These are phyloP conservation scores for Synanthedon myopaeformis DNA, from an alignment of 2,888 invertebrate genomes.

Conservation along the genomic window DNA sequence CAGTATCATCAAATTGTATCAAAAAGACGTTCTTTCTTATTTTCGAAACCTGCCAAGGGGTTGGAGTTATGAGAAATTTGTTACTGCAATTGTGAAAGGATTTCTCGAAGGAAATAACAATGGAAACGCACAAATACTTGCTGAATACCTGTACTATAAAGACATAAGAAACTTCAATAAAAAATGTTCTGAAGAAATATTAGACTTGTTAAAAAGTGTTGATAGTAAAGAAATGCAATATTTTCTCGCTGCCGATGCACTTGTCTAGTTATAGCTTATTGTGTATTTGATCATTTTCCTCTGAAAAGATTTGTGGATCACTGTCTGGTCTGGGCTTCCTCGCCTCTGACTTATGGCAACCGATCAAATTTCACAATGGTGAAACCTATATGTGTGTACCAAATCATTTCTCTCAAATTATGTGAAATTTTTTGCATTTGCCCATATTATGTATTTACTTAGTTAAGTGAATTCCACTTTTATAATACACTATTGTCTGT, in stretches of 20 bases:
- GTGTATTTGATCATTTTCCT: too few species aligned
- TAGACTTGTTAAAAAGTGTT: neutral
- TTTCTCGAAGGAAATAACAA: constrained; percentile 7
- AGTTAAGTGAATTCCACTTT: too few species aligned
- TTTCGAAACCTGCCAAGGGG: constrained; percentile 10
- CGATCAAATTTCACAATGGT: too few species aligned
- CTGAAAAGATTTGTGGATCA: too few species aligned
- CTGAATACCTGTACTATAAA: neutral
- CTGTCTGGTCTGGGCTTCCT: too few species aligned
- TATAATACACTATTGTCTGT: too few species aligned
- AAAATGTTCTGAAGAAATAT: neutral
- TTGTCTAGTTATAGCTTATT: too few species aligned
- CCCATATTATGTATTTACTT: too few species aligned
- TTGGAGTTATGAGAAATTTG: constrained; percentile 5
- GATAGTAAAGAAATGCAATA: neutral
- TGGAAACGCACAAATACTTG: neutral
- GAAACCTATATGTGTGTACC: too few species aligned
- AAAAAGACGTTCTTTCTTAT: constrained; percentile 14
- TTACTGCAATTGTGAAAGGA: constrained; percentile 2
- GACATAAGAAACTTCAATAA: neutral
- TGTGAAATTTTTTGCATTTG: too few species aligned
- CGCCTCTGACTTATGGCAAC: too few species aligned
- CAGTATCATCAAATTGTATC: constrained; percentile 29
- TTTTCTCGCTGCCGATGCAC: neutral
- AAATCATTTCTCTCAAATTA: too few species aligned